These are phyloP conservation scores for Tetramorium bicarinatum DNA, from an alignment of 2,888 invertebrate genomes.

Conservation along the genomic window DNA sequence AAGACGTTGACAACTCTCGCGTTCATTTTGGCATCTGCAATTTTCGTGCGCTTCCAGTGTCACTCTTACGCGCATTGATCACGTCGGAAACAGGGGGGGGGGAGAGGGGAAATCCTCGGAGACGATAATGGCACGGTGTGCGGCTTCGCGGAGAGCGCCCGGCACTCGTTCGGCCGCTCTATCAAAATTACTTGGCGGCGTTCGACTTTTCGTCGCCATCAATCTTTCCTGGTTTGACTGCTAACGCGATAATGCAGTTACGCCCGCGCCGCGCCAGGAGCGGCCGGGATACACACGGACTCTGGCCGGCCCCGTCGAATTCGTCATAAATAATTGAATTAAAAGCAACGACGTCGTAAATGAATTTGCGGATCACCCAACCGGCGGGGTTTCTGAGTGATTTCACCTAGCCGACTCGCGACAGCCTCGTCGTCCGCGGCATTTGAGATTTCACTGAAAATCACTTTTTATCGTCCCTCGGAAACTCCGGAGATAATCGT, in stretches of 20 bases:
- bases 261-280: slow-evolving; percentile 17
- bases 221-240: slow-evolving; percentile 56
- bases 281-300: background rate
- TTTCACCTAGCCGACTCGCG: slow-evolving; percentile 34
- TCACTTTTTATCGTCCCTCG: background rate
- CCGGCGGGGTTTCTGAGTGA: slow-evolving; percentile 44
- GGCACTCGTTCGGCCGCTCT: slow-evolving; percentile 21
- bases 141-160: slow-evolving; percentile 3
- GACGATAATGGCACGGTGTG: background rate
- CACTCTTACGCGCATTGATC: background rate
- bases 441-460: slow-evolving; percentile 1
- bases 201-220: slow-evolving; percentile 60
- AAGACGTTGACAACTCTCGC: slow-evolving; percentile 12
- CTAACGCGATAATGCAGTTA: slow-evolving; percentile 64
- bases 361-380: slow-evolving; percentile 55
- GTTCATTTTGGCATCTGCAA: background rate
- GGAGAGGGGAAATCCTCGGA: too few species aligned
- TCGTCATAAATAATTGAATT: slow-evolving; percentile 60
- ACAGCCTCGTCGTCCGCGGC: slow-evolving; percentile 15
- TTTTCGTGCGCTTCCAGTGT: background rate
- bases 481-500: background rate
- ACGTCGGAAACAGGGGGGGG: background rate
- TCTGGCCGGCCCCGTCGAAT: slow-evolving; percentile 39
- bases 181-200: slow-evolving; percentile 59
- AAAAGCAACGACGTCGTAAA: slow-evolving; percentile 52